Evolutionary conservation across 2,113 vertebrate genomes (phyloP).

Genomic region (Pandion haliaetus): DNA sequence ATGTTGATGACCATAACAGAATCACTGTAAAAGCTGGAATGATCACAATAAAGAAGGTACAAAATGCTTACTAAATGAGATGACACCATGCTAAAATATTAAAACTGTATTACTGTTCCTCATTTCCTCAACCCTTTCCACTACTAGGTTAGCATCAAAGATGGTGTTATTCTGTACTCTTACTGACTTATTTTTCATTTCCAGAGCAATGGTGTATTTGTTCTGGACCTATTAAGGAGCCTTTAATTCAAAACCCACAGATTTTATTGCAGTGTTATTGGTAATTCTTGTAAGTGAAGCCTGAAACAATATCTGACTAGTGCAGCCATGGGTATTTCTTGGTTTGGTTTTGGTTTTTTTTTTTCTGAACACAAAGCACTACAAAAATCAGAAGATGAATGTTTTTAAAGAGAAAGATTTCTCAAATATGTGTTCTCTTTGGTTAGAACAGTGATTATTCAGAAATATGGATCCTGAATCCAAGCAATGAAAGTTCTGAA

Average conservation of each 20-base stretch:
- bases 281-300: background rate
- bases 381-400: background rate
- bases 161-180: background rate
- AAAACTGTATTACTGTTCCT: background rate
- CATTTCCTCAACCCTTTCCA: background rate
- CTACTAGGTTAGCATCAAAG: background rate
- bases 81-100: background rate
- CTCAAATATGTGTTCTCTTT: background rate
- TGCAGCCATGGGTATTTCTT: background rate
- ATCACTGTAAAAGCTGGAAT: background rate
- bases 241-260: background rate
- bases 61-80: background rate
- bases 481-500: background rate
- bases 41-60: background rate
- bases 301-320: background rate
- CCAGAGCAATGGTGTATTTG: background rate
- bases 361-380: background rate
- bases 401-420: background rate
- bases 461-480: background rate
- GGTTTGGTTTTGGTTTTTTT: background rate
- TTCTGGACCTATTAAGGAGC: background rate
- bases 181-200: background rate
- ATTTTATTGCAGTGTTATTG: background rate
- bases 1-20: conserved; percentile 1
- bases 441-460: background rate